Evolutionary conservation across 2,113 vertebrate genomes (phyloP), one percentile per base, ranked within the genome.

Genomic region (Indicator maculatus): DNA sequence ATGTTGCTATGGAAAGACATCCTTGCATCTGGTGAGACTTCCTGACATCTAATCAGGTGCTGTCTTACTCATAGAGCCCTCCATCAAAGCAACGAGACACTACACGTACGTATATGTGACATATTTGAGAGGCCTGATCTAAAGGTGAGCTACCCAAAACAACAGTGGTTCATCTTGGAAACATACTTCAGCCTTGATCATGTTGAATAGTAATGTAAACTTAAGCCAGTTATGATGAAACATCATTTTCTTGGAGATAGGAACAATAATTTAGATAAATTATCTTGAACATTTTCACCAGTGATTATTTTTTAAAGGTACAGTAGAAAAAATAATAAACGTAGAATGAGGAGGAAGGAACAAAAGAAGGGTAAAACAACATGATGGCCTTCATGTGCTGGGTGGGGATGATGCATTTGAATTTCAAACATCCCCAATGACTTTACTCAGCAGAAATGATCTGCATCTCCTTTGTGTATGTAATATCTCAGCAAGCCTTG

Each of bases 371-470:
- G 20, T 50, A 31, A 70, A 60, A 61, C 73, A 82, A 28, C 24
- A 9, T 3, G 17, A 33, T 69, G 65, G 27, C 6, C 44, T 75
- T 3, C 8, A 5, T 74, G 52, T 52, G 36, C 60, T 77, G 75
- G 87, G 71, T 77, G 53, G 67, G 55, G 56, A 56, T 21, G 78
- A 47, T 38, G 9, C n/a, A 41, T 91, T 89, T 93, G 91, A 89
- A 95, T 94, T 92, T 95, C 85, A 86, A 73, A 82, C 90, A 28
- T 84, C 38, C 58, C 69, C 70, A 55, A 45, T 90, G 59, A 36
- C 47, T 91, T 87, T 94, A 53, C 52, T 93, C 93, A 94, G 91
- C 94, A 95, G 83, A 93, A 95, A 93, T 64, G 41, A 70, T 93
- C 77, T 94, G 63, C 85, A 58, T 19, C 88, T 92, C 66, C 72